A percentile compares a stretch with the other conserved stretches of the same genome.
These are phyloP conservation scores for Actinemys pallida DNA, from an alignment of 2,113 vertebrate genomes.

Conservation along the genomic window DNA sequence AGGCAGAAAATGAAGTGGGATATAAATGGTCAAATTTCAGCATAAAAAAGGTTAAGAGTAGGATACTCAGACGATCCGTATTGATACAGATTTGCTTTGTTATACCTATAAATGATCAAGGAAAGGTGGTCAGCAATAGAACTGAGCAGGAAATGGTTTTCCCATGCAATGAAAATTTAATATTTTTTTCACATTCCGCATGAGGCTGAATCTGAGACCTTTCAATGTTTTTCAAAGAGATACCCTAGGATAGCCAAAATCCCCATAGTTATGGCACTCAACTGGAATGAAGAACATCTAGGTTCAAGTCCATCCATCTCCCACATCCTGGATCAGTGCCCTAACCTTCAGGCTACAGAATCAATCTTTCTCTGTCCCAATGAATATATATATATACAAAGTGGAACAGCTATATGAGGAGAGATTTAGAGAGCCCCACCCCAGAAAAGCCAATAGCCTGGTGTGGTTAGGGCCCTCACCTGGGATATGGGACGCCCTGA, in stretches of 20 bases:
- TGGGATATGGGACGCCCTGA: not conserved
- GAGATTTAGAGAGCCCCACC: not conserved
- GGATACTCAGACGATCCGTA: accelerated
- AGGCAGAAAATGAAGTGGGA: not conserved
- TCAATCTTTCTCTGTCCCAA: not conserved
- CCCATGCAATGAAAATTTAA: not conserved
- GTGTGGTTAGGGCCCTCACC: not conserved
- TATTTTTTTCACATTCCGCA: not conserved
- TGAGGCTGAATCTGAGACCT: not conserved
- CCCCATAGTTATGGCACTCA: not conserved
- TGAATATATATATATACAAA: not conserved
- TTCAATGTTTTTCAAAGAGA: not conserved
- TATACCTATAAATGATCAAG: not conserved
- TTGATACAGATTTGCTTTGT: not conserved
- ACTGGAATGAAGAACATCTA: not conserved
- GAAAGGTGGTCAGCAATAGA: not conserved
- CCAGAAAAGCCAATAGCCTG: not conserved
- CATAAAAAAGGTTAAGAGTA: not conserved
- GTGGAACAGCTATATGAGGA: not conserved
- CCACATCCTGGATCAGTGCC: not conserved
- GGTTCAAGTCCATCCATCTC: not conserved
- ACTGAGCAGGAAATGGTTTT: not conserved
- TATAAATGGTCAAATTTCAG: not conserved
- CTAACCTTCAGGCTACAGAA: not conserved
- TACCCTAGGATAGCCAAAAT: not conserved